Conservation (phyloP, 2,888 invertebrate genomes). For the Frankliniella intonsa region DNA sequence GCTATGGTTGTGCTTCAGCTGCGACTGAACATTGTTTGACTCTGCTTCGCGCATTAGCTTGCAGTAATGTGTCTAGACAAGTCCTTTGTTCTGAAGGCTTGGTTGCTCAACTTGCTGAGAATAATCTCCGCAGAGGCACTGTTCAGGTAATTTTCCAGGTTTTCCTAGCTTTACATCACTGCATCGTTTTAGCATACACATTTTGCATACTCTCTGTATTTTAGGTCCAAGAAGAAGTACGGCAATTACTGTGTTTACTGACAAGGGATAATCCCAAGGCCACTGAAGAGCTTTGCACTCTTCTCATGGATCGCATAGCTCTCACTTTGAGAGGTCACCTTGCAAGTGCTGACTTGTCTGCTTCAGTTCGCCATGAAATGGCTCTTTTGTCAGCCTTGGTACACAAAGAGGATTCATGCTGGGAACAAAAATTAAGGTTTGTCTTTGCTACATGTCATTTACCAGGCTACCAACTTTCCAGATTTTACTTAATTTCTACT, state of each 20-base stretch:
- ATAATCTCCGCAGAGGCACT: slow-evolving; percentile 83
- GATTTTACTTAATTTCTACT: slow-evolving; percentile 28
- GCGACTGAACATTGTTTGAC: slow-evolving; percentile 93
- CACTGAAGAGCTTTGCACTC: slow-evolving; percentile 74
- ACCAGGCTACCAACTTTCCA: neutral
- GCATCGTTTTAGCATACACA: slow-evolving; percentile 32
- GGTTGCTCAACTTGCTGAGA: slow-evolving; percentile 82
- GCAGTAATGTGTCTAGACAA: slow-evolving; percentile 67
- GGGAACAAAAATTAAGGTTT: slow-evolving; percentile 81
- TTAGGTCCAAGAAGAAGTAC: slow-evolving; percentile 80
- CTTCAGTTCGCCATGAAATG: slow-evolving; percentile 84
- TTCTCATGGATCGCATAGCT: slow-evolving; percentile 80
- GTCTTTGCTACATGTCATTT: slow-evolving; percentile 7
- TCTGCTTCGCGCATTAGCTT: slow-evolving; percentile 80
- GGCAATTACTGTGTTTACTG: slow-evolving; percentile 79
- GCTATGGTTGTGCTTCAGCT: slow-evolving; percentile 84
- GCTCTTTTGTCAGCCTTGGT: slow-evolving; percentile 79
- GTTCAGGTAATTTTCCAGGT: slow-evolving; percentile 53
- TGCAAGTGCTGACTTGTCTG: slow-evolving; percentile 66
- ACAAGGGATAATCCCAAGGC: slow-evolving; percentile 80
- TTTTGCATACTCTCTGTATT: slow-evolving; percentile 22
- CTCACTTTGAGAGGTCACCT: slow-evolving; percentile 71
- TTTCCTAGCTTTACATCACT: slow-evolving; percentile 17
- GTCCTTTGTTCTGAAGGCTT: slow-evolving; percentile 78
- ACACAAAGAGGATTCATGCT: slow-evolving; percentile 89